Evolutionary conservation across 2,113 vertebrate species (phyloP), one percentile per base, ranked within the genome.

Genomic region (Zonotrichia leucophrys): DNA sequence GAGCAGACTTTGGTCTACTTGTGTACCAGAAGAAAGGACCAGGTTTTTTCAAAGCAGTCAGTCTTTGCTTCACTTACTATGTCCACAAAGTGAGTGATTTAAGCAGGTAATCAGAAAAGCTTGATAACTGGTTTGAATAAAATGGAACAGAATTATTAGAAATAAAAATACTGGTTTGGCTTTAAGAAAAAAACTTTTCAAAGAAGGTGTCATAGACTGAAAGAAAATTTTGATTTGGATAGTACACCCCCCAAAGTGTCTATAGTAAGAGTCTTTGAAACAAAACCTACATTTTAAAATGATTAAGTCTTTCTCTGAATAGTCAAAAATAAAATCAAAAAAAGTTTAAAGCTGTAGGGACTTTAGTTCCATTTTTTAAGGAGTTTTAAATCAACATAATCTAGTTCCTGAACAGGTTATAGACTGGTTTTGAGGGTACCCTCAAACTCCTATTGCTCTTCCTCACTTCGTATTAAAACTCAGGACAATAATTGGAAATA

Each of bases 261-360:
- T 66, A 12, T 47, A 88, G 5, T 25, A 74, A 87, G 18, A 77
- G 9, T 19, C 9, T 81, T 56, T 58, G 42, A 74, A 83, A 74
- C 0, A 37, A 86, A 62, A 19, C 18, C 1, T 30, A 47, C 10
- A 23, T 78, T 87, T 63, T 37, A 82, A 50, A 85, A 68, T 59
- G 0, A 39, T 52, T 52, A 58, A 55, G 1, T 0, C 3, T 85
- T 68, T 70, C 49, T 18, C 2, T 2, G 47, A 35, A 37, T 17
- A 44, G 4, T 7, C 4, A 47, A 47, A 58, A 52, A 49, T 30
- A 24, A 50, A 47, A 24, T 30, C 35, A 88, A 67, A 66, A 24
- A 27, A 35, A 28, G 3, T 15, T 39, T n/a, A 59, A 17, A 70
- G 3, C 7, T 63, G 2, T 11, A 62, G 10, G 15, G 15, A 59